Conservation (phyloP, 2,113 vertebrate genomes). For the Periophthalmus modestus region DNA sequence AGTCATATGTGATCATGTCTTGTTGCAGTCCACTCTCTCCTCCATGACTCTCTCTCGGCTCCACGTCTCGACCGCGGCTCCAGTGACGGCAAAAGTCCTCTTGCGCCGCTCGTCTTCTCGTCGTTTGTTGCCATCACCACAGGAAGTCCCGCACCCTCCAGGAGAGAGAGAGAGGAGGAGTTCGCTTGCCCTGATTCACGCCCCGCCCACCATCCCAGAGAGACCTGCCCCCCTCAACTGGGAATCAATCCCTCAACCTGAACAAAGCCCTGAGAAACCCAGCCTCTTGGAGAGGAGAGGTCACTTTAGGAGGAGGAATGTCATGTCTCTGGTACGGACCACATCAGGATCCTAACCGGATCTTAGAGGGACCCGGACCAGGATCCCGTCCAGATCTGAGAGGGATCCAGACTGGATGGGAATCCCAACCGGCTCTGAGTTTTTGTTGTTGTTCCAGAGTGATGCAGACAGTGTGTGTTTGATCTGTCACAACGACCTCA, state of each 20-base stretch:
- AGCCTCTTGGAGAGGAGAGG: constrained; percentile 73
- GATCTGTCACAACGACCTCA: constrained; percentile 70
- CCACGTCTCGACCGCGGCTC: constrained; percentile 66
- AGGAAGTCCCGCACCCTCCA: constrained; percentile 43
- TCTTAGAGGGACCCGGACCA: background rate
- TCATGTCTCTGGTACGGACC: constrained; percentile 80
- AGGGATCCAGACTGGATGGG: background rate
- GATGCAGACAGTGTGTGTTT: constrained; percentile 69
- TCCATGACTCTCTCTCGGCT: constrained; percentile 74
- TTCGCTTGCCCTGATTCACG: constrained; percentile 49
- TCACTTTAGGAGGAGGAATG: constrained; percentile 80
- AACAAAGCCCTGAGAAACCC: constrained; percentile 70
- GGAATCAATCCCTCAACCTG: background rate
- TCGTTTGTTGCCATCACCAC: constrained; percentile 43
- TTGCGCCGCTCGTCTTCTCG: constrained; percentile 71
- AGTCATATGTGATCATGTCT: background rate
- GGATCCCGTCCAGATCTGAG: too few species aligned
- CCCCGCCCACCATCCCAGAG: background rate
- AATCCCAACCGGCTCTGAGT: background rate
- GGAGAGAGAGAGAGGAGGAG: constrained; percentile 45
- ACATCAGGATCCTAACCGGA: background rate
- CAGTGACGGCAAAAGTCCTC: constrained; percentile 70
- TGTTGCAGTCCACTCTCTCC: constrained; percentile 75
- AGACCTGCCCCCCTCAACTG: constrained; percentile 29
- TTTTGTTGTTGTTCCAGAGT: constrained; percentile 61